Percentiles rank a stretch among this genome's conserved stretches.
These are phyloP conservation scores for Myotis pilosus DNA, from an alignment of 2,797 vertebrate species.

Conservation along the genomic window DNA sequence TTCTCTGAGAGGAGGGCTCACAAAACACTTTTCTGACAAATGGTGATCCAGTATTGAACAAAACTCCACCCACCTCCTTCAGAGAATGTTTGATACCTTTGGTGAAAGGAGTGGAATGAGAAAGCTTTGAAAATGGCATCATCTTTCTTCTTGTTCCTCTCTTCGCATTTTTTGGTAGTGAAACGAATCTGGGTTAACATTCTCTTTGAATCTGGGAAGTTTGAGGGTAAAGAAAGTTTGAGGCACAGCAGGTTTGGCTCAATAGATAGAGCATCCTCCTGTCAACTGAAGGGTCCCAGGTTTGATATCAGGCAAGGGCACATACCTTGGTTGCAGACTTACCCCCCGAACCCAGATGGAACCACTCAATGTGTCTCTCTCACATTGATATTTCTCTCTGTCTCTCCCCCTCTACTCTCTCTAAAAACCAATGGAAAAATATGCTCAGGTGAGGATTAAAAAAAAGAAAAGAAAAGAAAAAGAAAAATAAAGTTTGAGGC, in stretches of 20 bases:
- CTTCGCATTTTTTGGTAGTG: not conserved
- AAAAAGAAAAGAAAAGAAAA: too few species aligned
- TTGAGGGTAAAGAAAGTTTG: not conserved
- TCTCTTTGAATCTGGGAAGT: not conserved
- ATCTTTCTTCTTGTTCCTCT: not conserved
- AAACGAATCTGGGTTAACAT: not conserved
- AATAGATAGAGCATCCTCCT: too few species aligned
- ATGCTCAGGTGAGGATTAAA: too few species aligned
- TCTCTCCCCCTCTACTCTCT: too few species aligned
- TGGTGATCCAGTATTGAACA: not conserved
- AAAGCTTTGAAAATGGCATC: not conserved
- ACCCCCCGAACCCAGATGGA: too few species aligned
- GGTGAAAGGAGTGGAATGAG: not conserved
- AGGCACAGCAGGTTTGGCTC: too few species aligned
- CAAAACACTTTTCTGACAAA: not conserved
- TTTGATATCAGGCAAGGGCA: too few species aligned
- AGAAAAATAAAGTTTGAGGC: not conserved
- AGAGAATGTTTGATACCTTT: not conserved
- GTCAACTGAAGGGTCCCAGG: too few species aligned
- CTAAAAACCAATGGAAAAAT: too few species aligned
- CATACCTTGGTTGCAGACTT: too few species aligned
- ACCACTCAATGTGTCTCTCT: too few species aligned
- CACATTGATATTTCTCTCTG: too few species aligned
- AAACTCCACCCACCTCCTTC: not conserved
- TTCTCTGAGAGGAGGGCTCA: not conserved